These are phyloP conservation scores for Malacosoma neustria DNA, from an alignment of 2,888 invertebrate genomes.

Conservation along the genomic window DNA sequence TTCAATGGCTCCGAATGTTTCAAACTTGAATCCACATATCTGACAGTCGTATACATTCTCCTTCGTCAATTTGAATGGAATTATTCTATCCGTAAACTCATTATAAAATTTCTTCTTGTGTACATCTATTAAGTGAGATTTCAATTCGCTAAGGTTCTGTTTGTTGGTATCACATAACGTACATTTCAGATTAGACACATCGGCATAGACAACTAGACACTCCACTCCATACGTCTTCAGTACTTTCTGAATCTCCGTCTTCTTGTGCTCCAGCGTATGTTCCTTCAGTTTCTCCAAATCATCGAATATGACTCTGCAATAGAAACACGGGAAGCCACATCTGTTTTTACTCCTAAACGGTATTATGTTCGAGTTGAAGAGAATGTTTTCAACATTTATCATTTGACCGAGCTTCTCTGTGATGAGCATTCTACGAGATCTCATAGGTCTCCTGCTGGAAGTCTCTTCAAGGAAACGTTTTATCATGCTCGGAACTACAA, in stretches of 20 bases:
- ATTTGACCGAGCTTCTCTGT: constrained; percentile 47
- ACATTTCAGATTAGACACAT: constrained; percentile 43
- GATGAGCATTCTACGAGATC: constrained; percentile 16
- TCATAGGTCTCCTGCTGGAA: constrained; percentile 4
- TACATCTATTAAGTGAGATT: constrained; percentile 34
- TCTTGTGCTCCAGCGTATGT: constrained; percentile 31
- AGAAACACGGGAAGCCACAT: constrained; percentile 51
- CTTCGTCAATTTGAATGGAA: constrained; percentile 43
- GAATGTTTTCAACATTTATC: constrained; percentile 30
- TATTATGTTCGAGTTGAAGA: constrained; percentile 42
- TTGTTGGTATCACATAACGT: constrained; percentile 29
- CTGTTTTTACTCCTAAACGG: constrained; percentile 47
- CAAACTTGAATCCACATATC: constrained; percentile 42
- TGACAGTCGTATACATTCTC: constrained; percentile 41
- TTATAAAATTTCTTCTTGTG: constrained; percentile 40
- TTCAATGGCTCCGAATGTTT: constrained; percentile 55
- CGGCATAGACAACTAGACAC: constrained; percentile 47
- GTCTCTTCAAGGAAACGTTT: constrained; percentile 20
- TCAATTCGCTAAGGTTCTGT: constrained; percentile 34
- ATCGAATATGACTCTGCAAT: constrained; percentile 40
- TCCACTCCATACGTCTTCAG: constrained; percentile 39
- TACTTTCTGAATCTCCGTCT: constrained; percentile 25
- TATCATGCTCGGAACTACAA: constrained; percentile 28
- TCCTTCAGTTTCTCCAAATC: constrained; percentile 30
- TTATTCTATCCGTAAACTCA: constrained; percentile 39